These are phyloP conservation scores for Platorchestia sp. DNA, from an alignment of 1,140 invertebrate species.

Conservation along the genomic window DNA sequence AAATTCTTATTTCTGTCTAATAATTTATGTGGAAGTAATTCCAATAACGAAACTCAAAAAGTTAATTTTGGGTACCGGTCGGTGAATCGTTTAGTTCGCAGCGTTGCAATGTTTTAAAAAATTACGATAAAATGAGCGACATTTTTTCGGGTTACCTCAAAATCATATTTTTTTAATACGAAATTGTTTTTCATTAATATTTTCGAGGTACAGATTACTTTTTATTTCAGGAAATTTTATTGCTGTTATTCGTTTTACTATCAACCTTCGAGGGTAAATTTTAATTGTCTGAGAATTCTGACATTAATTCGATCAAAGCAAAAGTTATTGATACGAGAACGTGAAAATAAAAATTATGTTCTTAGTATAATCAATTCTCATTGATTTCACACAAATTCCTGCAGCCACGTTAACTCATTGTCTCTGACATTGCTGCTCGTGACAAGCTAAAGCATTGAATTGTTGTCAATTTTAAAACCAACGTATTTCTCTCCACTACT, in stretches of 20 bases:
- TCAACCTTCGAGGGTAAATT: neutral
- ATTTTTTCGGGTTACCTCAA: no score
- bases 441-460: neutral
- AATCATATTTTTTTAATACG: no score
- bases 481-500: neutral
- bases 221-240: no score
- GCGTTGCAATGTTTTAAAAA: neutral
- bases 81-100: neutral
- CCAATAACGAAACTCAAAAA: neutral
- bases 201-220: no score
- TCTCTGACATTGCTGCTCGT: neutral
- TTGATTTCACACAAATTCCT: neutral
- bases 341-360: neutral
- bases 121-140: neutral
- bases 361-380: neutral
- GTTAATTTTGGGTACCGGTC: neutral
- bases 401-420: neutral
- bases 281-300: neutral
- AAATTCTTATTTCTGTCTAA: no score
- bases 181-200: no score
- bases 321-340: neutral
- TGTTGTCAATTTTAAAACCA: neutral
- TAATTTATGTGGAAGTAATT: no score
- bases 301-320: neutral
- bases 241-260: no score